Conservation (phyloP, 1,140 invertebrate species). For the Elysia chlorotica region DNA sequence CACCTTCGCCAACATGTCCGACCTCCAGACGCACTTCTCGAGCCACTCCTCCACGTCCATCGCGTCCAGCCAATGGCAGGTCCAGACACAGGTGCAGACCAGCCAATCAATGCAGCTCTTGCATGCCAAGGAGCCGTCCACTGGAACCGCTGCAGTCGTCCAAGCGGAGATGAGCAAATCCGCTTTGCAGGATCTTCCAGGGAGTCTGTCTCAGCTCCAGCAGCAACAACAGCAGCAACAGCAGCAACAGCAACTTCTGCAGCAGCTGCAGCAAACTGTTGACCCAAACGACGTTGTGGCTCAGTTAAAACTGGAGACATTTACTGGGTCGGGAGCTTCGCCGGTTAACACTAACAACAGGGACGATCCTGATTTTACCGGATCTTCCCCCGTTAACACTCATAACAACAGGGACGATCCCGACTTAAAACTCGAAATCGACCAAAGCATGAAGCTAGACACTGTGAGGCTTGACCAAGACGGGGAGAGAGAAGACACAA, state of each 20-base stretch:
- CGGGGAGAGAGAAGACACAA: too few species aligned
- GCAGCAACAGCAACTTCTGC: neutral
- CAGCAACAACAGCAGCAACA: neutral
- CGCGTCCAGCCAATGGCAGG: neutral
- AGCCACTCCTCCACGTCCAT: constrained; percentile 32
- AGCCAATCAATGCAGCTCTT: neutral
- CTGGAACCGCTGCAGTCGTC: neutral
- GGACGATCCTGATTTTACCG: too few species aligned
- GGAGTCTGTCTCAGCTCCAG: neutral
- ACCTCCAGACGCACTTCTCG: constrained; percentile 31
- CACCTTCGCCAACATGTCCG: constrained; percentile 40
- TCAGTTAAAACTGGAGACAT: too few species aligned
- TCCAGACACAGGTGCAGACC: constrained; percentile 1
- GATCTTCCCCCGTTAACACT: too few species aligned
- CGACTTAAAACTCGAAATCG: too few species aligned
- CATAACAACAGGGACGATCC: too few species aligned
- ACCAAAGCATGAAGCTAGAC: too few species aligned
- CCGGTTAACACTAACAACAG: too few species aligned
- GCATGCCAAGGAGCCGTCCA: neutral
- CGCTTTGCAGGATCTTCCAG: neutral
- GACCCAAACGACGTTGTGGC: too few species aligned
- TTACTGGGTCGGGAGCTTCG: too few species aligned
- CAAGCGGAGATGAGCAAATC: neutral
- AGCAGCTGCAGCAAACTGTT: neutral
- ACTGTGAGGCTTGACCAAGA: too few species aligned